Base-by-base conservation (phyloP, 2,888 invertebrate species). In the Xestia sexstrigata region DNA sequence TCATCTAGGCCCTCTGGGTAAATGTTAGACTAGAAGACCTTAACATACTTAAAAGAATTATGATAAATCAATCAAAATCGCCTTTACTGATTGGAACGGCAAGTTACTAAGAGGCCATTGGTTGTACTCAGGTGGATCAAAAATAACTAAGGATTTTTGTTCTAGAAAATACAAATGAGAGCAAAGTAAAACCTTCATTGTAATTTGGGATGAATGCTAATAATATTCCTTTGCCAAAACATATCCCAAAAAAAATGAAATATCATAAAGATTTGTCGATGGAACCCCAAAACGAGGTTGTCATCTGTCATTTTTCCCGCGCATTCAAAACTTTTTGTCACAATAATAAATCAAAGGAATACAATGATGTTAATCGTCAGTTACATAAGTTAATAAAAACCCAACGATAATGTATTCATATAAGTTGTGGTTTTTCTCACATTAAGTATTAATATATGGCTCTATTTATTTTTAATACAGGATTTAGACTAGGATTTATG, bases 401-500 rank as follows among this genome's bases (percentile, higher is more conserved):
- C 35, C 26, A 39, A 47, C 26, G 30, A 35, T 76, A 66, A 55
- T 45, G 45, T 75, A 83, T 67, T 65, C 30, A 72, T 74, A 5
- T 15, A 35, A 11, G 8, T 13, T 60, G 47, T 52, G 68, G 70
- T 83, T 76, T 83, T 77, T 79, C 83, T 74, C 66, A 77, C 77
- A 81, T 84, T 39, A 77, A 65, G 42, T 84, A 81, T 72, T 77
- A 70, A 70, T 49, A 65, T 83, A 76, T 66, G 52, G 49, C 47
- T 65, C 15, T 68, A 62, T 70, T 65, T 74, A 52, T 35, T 55
- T 26, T 35, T 15, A 49, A 67, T 66, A 47, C 63, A 76, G 83
- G 80, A 83, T 76, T 20, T 72, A 5, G 6, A 70, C 42, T 66
- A 74, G 84, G 83, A 80, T 84, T 76, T 80, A 74, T 76, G 62